Percentiles rank a stretch among this genome's conserved stretches.
Conservation (phyloP, 2,113 vertebrate species). For the Otolemur garnettii region DNA sequence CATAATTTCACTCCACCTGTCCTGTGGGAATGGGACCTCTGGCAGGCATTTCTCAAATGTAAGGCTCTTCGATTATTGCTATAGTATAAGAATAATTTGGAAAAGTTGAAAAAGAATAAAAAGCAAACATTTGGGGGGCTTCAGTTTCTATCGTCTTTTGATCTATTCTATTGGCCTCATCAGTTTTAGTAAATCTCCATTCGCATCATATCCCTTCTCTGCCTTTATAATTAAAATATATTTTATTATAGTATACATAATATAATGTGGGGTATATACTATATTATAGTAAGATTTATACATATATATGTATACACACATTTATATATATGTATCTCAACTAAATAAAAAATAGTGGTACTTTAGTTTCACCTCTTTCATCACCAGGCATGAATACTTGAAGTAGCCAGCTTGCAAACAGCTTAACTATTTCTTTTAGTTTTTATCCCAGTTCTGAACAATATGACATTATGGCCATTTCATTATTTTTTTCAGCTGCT, state of each 20-base stretch:
- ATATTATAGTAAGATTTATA: conserved; percentile 15
- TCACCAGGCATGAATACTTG: not conserved
- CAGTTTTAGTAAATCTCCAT: not conserved
- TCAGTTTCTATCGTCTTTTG: conserved; percentile 24
- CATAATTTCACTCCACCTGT: not conserved
- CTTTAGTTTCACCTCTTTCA: not conserved
- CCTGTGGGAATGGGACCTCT: not conserved
- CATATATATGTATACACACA: not conserved
- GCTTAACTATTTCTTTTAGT: conserved; percentile 20
- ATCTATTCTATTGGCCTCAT: conserved; percentile 5
- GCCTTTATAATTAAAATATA: not conserved
- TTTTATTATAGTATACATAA: conserved; percentile 28
- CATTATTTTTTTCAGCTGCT: conserved; percentile 31
- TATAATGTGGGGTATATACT: not conserved
- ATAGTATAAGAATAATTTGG: conserved; percentile 34
- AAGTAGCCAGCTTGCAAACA: conserved; percentile 47
- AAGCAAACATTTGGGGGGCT: not conserved
- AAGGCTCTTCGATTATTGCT: conserved; percentile 15
- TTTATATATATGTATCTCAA: not conserved
- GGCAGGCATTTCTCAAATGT: not conserved
- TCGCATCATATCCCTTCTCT: not conserved
- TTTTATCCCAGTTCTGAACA: conserved; percentile 51
- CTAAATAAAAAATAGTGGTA: not conserved
- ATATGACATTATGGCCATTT: not conserved
- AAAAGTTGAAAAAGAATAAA: conserved; percentile 26